A percentile compares a stretch with the other conserved stretches of the same genome.
Conservation (phyloP, 1,140 invertebrate genomes). For the Drosophila miranda region DNA sequence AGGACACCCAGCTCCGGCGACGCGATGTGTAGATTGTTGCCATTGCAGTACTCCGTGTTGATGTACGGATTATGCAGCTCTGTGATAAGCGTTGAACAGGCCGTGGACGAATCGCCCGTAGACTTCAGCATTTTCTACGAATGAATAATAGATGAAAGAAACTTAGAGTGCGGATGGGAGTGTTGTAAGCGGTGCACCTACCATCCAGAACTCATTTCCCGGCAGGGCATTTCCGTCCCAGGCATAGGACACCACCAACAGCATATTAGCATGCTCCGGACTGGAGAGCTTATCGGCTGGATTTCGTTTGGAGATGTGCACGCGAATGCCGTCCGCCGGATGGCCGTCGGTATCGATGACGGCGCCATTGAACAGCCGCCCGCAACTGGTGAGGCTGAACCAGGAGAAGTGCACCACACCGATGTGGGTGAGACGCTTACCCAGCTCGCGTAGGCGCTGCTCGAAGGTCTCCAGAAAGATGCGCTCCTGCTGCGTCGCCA, state of each 20-base stretch:
- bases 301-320: conserved; percentile 69
- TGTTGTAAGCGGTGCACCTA: conserved; percentile 11
- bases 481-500: conserved; percentile 70
- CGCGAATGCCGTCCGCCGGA: conserved; percentile 62
- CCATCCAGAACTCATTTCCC: conserved; percentile 85
- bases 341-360: conserved; percentile 45
- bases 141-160: not conserved
- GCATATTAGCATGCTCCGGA: conserved; percentile 43
- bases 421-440: conserved; percentile 49
- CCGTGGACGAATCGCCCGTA: conserved; percentile 86
- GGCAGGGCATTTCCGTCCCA: conserved; percentile 88
- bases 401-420: conserved; percentile 78
- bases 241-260: conserved; percentile 86
- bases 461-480: conserved; percentile 78
- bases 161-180: not conserved
- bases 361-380: conserved; percentile 48
- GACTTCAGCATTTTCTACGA: conserved; percentile 71
- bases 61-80: conserved; percentile 85
- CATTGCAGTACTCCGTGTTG: conserved; percentile 83
- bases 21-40: conserved; percentile 83
- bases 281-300: conserved; percentile 55
- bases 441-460: conserved; percentile 65
- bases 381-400: conserved; percentile 56
- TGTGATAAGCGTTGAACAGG: conserved; percentile 84
- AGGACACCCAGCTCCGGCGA: conserved; percentile 82